Evolutionary conservation across 2,888 invertebrate species (phyloP), one percentile per base, ranked within the genome.

Genomic region (Trisateles emortualis): DNA sequence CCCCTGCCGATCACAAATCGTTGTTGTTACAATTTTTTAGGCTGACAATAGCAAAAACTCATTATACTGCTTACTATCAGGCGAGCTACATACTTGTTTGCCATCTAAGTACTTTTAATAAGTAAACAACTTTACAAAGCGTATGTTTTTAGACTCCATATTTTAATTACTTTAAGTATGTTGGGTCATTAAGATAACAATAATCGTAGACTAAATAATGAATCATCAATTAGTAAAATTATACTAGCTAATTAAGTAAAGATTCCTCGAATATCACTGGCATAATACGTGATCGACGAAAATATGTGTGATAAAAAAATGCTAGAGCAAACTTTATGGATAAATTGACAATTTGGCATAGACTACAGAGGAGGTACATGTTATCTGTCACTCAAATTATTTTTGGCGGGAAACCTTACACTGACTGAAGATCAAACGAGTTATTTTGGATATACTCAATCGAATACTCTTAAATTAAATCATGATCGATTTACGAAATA

Each of bases 401-500:
- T 36, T 29, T 22, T 42, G 41, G 56, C 52, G 43, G 32, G 29
- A 32, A 52, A 48, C 44, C 41, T 43, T 39, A 52, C 36, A 36
- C 33, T 39, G 33, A n/a, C 19, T 13, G 11, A 52, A 54, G 62
- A 66, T 68, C 66, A 69, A 69, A 68, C 66, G 50, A 50, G 69
- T 50, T 68, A 68, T 69, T 69, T 68, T 63, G n/a, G 50, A 47
- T 13, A 16, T 32, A 30, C 36, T 47, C 67, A 50, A 68, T 70
- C 58, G 58, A 69, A 45, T 11, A 16, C 13, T 36, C 49, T 52
- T 50, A 47, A 52, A 45, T 43, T 17, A 39, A 59, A 57, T 56
- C 43, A 40, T 52, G 40, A 59, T 58, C 42, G 41, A 59, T 16
- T 52, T 52, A 46, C 19, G 41, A 52, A 57, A 42, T 42, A 54